Conservation (phyloP, 2,113 vertebrate genomes). For the Lophochroa leadbeateri region DNA sequence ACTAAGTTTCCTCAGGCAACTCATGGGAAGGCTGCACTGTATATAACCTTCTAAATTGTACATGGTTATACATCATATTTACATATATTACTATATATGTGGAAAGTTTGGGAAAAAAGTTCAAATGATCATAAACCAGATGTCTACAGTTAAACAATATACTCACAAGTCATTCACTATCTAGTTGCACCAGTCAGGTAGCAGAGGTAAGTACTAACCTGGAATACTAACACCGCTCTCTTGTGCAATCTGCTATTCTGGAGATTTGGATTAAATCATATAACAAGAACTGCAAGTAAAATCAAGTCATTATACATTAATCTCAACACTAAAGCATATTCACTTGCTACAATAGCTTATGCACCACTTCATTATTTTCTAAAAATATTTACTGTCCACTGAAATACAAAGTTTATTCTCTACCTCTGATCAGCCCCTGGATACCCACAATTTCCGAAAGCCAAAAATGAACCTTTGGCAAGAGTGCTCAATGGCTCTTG, state of each 20-base stretch:
- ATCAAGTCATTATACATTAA: neutral
- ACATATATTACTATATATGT: constrained; percentile 51
- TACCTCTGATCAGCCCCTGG: neutral
- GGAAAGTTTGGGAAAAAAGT: neutral
- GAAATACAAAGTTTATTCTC: neutral
- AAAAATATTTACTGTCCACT: neutral
- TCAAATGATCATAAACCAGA: constrained; percentile 9
- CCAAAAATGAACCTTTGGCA: neutral
- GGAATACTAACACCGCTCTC: neutral
- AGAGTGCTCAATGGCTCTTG: neutral
- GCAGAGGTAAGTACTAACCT: constrained; percentile 18
- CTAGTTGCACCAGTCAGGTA: neutral
- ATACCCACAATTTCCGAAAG: neutral
- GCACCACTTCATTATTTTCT: neutral
- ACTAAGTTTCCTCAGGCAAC: constrained; percentile 8
- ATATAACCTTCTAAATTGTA: constrained; percentile 1
- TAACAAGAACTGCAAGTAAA: constrained; percentile 41
- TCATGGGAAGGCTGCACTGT: constrained; percentile 39
- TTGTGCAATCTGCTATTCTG: neutral
- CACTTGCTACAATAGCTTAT: neutral
- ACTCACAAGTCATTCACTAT: neutral
- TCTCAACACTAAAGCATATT: neutral
- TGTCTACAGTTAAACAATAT: neutral
- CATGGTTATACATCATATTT: constrained; percentile 50
- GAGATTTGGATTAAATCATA: neutral